Base-by-base conservation (phyloP, 2,113 vertebrate genomes). In the Melanerpes aurifrons region DNA sequence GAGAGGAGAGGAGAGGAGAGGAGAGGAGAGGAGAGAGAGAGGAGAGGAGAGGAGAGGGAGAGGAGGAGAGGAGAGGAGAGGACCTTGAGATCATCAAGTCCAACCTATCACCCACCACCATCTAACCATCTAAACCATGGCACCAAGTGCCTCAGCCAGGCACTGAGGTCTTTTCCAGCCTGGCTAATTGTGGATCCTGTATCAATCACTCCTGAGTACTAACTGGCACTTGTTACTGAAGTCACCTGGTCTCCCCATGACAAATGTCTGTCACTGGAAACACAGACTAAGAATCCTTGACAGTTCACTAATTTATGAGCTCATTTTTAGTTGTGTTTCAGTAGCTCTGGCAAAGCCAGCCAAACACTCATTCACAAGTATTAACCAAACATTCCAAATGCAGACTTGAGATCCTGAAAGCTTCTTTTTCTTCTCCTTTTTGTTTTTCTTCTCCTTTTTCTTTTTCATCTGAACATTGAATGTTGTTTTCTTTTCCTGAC, bases 251-350 rank as follows among this genome's bases (percentile, higher is more conserved):
- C 96, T 96, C 96, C 82, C 93, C 92, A 94, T 96, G 95, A 82
- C 84, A 95, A 89, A 80, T 94, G 94, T 94, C 97, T 97, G 96
- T 90, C 94, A 93, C 95, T 87, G 90, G 91, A 69, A 88, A 96
- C 93, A 93, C 56, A 66, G 95, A 97, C 97, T 96, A 96, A 77
- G 93, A 94, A 71, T 89, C 96, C 91, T 96, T 95, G 95, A 97
- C 93, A 97, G 95, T 94, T 97, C 93, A 97, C 96, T 97, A 97
- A 97, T 98, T 97, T 97, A 97, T 96, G 87, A 96, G 43, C 43
- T 53, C 50, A 96, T 82, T 96, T 97, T 94, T 91, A 92, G 87
- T 97, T 95, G 74, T 97, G 95, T 97, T 97, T 97, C 96, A 87
- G 89, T 97, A 93, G 94, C 96, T 97, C 37, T 96, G 96, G 96